Conservation (phyloP, 2,113 vertebrate genomes). For the Columba janthina region DNA sequence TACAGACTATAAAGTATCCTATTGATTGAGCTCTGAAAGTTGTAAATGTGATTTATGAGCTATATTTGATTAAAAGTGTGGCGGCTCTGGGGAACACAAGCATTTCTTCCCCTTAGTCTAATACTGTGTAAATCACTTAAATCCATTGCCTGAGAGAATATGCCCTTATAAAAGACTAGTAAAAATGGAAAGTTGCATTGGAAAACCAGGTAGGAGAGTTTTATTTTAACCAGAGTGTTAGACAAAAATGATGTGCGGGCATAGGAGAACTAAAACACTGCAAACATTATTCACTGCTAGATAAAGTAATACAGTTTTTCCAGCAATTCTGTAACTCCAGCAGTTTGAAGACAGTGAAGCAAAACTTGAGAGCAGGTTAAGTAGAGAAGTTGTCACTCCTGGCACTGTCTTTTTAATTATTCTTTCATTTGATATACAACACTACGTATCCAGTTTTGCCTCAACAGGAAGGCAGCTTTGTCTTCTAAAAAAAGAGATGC, state of each 20-base stretch:
- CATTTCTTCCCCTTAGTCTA: constrained; percentile 50
- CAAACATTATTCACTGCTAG: not conserved
- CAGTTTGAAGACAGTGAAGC: not conserved
- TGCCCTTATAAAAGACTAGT: not conserved
- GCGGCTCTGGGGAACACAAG: constrained; percentile 16
- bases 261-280: not conserved
- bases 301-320: not conserved
- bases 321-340: not conserved
- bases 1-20: constrained; percentile 65
- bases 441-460: not conserved
- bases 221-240: not conserved
- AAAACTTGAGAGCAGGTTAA: not conserved
- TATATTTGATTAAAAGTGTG: constrained; percentile 70
- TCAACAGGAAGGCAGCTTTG: not conserved
- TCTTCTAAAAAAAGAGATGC: not conserved
- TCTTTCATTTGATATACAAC: not conserved
- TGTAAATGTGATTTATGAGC: constrained; percentile 73
- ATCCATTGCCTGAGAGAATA: not conserved
- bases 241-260: not conserved
- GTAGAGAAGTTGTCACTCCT: not conserved
- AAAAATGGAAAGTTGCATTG: not conserved
- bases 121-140: constrained; percentile 55
- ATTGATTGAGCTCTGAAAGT: constrained; percentile 71
- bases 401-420: not conserved
- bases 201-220: not conserved